Evolutionary conservation across 2,888 invertebrate genomes (phyloP), one percentile per base, ranked within the genome.

Genomic region (Ligdia adustata): DNA sequence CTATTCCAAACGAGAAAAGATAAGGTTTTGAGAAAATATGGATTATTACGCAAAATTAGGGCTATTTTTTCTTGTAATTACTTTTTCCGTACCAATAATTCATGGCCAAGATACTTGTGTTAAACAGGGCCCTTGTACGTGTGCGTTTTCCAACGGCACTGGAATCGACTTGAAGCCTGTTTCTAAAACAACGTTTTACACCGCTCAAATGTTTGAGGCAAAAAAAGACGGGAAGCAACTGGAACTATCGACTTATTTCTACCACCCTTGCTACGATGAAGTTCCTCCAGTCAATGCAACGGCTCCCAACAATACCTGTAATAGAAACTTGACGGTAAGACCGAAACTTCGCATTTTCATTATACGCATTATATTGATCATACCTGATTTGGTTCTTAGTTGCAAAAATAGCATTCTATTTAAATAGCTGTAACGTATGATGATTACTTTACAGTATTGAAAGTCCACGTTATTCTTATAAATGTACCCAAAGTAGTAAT

Each of bases 101-200:
- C 54, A 65, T 44, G 69, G 69, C 29, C 59, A 62, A 50, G 85
- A 87, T 54, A 58, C 63, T 22, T 91, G 90, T 65, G 75, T 72
- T 15, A 64, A 71, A 46, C 82, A 71, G 58, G 75, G 75, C 29
- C 69, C 87, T 2, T 91, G 91, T 62, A 65, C 69, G 39, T 91
- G 91, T 66, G 80, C 73, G 55, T 90, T 85, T 71, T 57, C 83
- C 3, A 90, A 90, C 75, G 91, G 90, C 50, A 89, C 90, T 62
- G 89, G 89, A 62, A 79, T 90, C 57, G 90, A 91, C 71, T 69
- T 90, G 51, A 62, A 76, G 27, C 77, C 81, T 27, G 63, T 77
- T 32, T 64, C 64, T 51, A 75, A 75, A 47, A 48, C 67, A 43
- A 61, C 60, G 2, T 84, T 83, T 70, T 83, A 74, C 55, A 37